These are phyloP conservation scores for Amazona guildingii DNA, from an alignment of 2,113 vertebrate genomes.

Conservation along the genomic window DNA sequence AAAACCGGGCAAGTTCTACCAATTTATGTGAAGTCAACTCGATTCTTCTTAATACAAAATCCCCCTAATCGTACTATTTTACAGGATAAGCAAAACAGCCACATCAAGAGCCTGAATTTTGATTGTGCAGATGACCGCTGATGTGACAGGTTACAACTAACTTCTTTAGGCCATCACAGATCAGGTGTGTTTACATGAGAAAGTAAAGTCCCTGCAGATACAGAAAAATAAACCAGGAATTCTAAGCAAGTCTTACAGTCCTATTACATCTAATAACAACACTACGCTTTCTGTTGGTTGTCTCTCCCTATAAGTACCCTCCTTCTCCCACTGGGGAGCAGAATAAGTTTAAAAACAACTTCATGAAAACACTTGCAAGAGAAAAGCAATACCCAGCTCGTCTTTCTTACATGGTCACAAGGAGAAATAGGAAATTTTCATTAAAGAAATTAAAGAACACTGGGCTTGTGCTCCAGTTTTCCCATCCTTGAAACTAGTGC, in stretches of 20 bases:
- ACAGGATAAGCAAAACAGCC: not conserved
- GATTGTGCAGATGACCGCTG: not conserved
- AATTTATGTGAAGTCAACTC: not conserved
- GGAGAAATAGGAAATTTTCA: not conserved
- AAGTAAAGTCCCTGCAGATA: not conserved
- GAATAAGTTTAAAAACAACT: not conserved
- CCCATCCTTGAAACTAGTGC: not conserved
- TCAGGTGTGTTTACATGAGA: not conserved
- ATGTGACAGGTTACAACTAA: not conserved
- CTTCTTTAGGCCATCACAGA: not conserved
- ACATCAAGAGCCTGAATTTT: not conserved
- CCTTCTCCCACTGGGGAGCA: not conserved
- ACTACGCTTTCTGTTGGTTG: not conserved
- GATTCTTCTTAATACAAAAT: not conserved
- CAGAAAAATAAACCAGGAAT: not conserved
- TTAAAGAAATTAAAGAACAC: not conserved
- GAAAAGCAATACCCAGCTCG: not conserved
- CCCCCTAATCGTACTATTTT: not conserved
- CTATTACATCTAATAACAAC: not conserved
- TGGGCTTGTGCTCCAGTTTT: not conserved
- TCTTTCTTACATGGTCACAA: not conserved
- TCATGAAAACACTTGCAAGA: not conserved
- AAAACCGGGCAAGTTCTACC: not conserved
- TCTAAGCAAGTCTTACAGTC: not conserved
- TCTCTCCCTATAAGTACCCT: not conserved